Evolutionary conservation across 2,113 vertebrate genomes (phyloP).

Genomic region (Heliornis fulica): DNA sequence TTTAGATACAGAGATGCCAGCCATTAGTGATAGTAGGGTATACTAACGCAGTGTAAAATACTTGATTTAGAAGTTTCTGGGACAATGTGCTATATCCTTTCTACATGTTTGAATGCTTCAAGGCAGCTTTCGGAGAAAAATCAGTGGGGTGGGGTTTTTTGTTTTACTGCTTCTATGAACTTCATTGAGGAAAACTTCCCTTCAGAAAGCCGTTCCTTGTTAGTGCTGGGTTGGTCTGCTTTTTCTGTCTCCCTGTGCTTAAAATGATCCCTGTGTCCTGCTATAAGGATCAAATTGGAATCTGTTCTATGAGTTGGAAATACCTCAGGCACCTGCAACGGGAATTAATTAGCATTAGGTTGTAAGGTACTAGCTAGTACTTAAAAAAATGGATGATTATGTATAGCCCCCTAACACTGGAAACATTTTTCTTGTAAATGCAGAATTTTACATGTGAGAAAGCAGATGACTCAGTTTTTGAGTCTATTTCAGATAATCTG

Average conservation of each 20-base stretch:
- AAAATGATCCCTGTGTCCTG: neutral
- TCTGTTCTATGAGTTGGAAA: neutral
- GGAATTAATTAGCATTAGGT: neutral
- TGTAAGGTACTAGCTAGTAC: neutral
- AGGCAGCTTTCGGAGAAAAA: neutral
- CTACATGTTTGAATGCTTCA: neutral
- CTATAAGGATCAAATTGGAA: slow-evolving; percentile 49
- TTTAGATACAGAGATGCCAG: neutral
- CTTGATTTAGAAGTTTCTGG: neutral
- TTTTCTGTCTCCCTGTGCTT: neutral
- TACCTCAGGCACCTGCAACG: neutral
- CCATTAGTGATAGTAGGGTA: neutral
- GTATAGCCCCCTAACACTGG: neutral
- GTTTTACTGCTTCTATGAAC: neutral
- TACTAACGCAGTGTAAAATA: neutral
- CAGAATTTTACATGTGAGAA: neutral
- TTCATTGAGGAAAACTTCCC: neutral
- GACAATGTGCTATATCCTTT: neutral
- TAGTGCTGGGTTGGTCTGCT: neutral
- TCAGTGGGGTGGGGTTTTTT: neutral
- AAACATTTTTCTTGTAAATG: neutral
- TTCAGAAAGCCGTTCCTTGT: neutral
- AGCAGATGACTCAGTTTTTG: neutral
- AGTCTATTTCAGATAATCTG: neutral
- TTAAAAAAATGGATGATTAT: neutral